Evolutionary conservation across 2,797 vertebrate species (phyloP).

Genomic region (Novumbra hubbsi): DNA sequence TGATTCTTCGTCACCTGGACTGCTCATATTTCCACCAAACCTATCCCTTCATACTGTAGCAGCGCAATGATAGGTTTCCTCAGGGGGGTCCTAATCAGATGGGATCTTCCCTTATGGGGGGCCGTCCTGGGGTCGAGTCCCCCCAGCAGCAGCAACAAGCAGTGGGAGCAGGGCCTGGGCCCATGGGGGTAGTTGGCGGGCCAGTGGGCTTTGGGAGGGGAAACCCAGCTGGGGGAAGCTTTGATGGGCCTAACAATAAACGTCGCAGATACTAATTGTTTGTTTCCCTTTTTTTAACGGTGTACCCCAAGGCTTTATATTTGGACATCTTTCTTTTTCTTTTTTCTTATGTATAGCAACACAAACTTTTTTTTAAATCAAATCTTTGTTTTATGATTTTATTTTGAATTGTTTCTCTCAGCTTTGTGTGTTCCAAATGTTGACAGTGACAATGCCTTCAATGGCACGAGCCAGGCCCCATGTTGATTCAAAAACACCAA

Average conservation of each 20-base stretch:
- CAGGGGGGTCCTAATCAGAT: slow-evolving; percentile 82
- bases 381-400: not conserved
- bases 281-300: not conserved
- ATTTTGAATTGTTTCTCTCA: not conserved
- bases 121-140: slow-evolving; percentile 86
- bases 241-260: slow-evolving; percentile 90
- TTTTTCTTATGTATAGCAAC: not conserved
- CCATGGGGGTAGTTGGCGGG: slow-evolving; percentile 69
- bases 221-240: slow-evolving; percentile 79
- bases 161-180: slow-evolving; percentile 75
- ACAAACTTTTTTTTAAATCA: not conserved
- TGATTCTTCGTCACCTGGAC: slow-evolving; percentile 63
- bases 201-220: slow-evolving; percentile 85
- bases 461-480: not conserved
- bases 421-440: not conserved
- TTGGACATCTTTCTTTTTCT: slow-evolving; percentile 9
- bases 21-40: slow-evolving; percentile 42
- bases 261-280: slow-evolving; percentile 83
- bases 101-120: slow-evolving; percentile 78
- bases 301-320: not conserved
- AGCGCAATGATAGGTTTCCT: slow-evolving; percentile 85
- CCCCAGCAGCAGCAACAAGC: slow-evolving; percentile 67
- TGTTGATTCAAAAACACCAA: not conserved
- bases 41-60: slow-evolving; percentile 58
- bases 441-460: not conserved